Conservation (phyloP, 2,113 vertebrate genomes). For the Oxyruncus cristatus region DNA sequence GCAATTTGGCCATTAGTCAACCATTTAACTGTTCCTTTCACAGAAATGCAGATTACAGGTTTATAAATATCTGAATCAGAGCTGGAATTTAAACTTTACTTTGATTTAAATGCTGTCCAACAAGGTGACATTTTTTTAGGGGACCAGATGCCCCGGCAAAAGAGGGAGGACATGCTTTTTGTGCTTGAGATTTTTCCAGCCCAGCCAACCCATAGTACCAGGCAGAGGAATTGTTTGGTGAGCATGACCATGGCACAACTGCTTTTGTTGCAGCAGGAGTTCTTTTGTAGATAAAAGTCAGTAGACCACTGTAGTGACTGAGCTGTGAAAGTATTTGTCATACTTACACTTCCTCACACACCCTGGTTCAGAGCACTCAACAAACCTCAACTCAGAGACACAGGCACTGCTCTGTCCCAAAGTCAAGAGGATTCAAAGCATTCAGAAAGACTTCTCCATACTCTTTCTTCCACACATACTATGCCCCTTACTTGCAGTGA, state of each 20-base stretch:
- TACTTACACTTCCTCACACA: background rate
- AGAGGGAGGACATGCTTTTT: background rate
- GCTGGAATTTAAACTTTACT: background rate
- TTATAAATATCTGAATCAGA: slow-evolving; percentile 47
- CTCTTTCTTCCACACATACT: background rate
- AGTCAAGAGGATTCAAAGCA: background rate
- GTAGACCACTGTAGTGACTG: background rate
- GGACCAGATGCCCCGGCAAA: background rate
- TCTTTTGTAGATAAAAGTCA: background rate
- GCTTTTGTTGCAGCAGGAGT: background rate
- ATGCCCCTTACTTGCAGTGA: background rate
- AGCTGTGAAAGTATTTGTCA: background rate
- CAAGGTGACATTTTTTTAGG: background rate
- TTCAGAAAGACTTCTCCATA: background rate
- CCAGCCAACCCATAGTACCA: accelerated
- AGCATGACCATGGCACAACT: background rate
- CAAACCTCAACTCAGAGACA: background rate
- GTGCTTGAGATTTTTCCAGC: background rate
- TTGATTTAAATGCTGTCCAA: background rate
- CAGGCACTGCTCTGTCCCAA: background rate
- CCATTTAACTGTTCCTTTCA: background rate
- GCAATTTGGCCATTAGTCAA: slow-evolving; percentile 29
- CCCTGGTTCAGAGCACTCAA: background rate
- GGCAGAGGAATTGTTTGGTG: background rate
- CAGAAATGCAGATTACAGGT: slow-evolving; percentile 40